phyloP scores from a whole-genome alignment of 2,113 vertebrate genomes.

The Sturnira hondurensis region DNA sequence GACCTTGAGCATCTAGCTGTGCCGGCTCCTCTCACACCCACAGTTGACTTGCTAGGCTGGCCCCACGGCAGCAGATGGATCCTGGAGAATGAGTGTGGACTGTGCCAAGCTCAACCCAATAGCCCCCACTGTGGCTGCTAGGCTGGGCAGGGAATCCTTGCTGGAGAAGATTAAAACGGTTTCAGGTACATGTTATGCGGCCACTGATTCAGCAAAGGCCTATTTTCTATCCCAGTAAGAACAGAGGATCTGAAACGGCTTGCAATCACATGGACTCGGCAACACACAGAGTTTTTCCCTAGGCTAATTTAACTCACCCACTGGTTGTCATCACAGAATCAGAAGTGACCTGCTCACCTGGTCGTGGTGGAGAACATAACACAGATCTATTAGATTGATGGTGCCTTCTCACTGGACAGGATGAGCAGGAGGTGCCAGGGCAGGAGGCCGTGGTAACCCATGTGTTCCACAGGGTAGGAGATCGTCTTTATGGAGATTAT shows the following conservation, averaged over 20 bases:
- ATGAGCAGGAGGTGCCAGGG: background rate
- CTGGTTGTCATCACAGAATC: background rate
- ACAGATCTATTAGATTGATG: background rate
- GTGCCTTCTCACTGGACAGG: background rate
- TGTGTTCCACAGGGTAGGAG: background rate
- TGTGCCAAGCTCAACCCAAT: background rate
- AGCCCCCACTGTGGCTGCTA: background rate
- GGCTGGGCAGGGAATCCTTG: too few species aligned
- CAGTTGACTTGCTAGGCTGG: background rate
- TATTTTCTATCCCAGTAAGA: background rate
- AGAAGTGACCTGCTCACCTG: background rate
- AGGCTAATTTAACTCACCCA: background rate
- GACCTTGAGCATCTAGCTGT: background rate
- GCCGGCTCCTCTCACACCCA: background rate
- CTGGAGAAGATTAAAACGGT: background rate
- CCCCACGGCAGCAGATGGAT: background rate
- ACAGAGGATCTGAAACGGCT: background rate
- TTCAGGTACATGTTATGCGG: background rate
- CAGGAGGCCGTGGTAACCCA: background rate
- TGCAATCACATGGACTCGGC: background rate
- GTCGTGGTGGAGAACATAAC: background rate
- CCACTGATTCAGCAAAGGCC: background rate
- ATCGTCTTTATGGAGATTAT: background rate
- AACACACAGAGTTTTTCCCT: background rate
- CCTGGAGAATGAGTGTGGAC: background rate